Evolutionary conservation across 2,797 vertebrate species (phyloP).

Genomic region (Cossypha caffra): DNA sequence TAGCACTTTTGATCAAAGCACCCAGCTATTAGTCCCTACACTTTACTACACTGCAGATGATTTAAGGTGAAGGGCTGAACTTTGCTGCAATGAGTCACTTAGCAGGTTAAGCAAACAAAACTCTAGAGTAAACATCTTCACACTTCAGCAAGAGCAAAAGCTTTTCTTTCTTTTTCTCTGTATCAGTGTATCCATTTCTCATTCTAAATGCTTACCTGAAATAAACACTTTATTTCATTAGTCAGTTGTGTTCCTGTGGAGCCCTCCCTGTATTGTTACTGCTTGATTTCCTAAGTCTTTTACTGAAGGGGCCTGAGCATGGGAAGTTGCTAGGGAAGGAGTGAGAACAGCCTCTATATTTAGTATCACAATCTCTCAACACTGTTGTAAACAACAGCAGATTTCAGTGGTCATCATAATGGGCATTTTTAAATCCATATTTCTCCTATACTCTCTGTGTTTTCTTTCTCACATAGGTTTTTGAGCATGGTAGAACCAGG

Average conservation of each 20-base stretch:
- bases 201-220: neutral
- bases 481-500: rapidly evolving
- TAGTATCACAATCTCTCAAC: neutral
- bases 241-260: neutral
- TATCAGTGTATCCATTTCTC: neutral
- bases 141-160: neutral
- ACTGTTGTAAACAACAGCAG: neutral
- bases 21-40: neutral
- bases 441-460: neutral
- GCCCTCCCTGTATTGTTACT: neutral
- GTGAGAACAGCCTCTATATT: neutral
- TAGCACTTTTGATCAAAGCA: slow-evolving; percentile 17
- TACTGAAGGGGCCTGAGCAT: neutral
- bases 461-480: neutral
- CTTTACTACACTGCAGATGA: neutral
- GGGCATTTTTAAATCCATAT: neutral
- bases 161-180: neutral
- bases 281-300: neutral
- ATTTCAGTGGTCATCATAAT: neutral
- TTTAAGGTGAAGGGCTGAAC: slow-evolving; percentile 19
- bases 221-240: neutral
- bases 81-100: slow-evolving; percentile 24
- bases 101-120: slow-evolving; percentile 46
- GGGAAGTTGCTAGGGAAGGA: slow-evolving; percentile 21
- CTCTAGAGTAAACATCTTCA: slow-evolving; percentile 17